Conservation (phyloP, 2,888 invertebrate genomes). For the Stenolophus ochropezus region DNA sequence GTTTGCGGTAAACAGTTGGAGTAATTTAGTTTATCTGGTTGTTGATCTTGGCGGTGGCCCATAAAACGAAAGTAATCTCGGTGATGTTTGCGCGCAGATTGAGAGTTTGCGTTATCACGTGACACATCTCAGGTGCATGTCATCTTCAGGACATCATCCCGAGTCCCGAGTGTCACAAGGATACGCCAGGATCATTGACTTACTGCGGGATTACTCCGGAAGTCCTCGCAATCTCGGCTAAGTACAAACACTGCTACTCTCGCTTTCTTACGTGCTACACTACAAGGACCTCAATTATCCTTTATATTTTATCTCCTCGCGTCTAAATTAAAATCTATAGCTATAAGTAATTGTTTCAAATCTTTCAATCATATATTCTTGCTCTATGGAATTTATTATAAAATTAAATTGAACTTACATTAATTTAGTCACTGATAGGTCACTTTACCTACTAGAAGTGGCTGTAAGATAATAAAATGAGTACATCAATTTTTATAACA, state of each 20-base stretch:
- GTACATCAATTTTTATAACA: too few relatives aligned
- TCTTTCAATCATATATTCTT: too few relatives aligned
- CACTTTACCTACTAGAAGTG: too few relatives aligned
- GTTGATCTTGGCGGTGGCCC: not conserved
- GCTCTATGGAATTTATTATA: too few relatives aligned
- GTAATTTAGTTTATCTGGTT: not conserved
- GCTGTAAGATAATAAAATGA: too few relatives aligned
- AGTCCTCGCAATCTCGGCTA: not conserved
- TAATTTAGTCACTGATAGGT: too few relatives aligned
- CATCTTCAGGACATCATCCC: constrained; percentile 49
- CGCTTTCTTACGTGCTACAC: not conserved
- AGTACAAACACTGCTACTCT: not conserved
- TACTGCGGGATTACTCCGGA: constrained; percentile 4
- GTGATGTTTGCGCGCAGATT: not conserved
- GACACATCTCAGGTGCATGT: constrained; percentile 58
- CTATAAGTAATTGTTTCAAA: too few relatives aligned
- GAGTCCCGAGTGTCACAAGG: constrained; percentile 47
- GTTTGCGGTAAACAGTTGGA: not conserved
- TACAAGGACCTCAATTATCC: not conserved
- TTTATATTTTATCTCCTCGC: too few relatives aligned
- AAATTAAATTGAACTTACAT: too few relatives aligned
- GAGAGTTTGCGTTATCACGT: constrained; percentile 40
- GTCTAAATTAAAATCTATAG: too few relatives aligned
- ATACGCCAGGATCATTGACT: constrained; percentile 44
- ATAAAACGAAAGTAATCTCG: constrained; percentile 12